A percentile compares a stretch with the other conserved stretches of the same genome.
phyloP scores from a whole-genome alignment of 1,140 invertebrate species.

The Drosophila takahashii region DNA sequence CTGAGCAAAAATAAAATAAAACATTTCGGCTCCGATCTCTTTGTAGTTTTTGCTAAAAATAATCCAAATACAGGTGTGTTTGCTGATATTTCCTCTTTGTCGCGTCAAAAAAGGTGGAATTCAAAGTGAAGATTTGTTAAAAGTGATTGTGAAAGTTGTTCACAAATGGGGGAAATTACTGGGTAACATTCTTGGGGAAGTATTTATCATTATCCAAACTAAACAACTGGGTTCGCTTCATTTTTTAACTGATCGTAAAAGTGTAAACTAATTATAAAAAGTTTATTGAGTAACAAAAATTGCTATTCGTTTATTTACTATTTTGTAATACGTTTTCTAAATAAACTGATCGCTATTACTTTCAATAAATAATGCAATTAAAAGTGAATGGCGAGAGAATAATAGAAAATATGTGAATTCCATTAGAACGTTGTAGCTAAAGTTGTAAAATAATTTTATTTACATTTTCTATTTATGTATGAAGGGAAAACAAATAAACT shows the following conservation, averaged over 20 bases:
- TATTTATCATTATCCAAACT: neutral
- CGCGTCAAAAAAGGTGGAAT: neutral
- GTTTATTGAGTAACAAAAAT: no score
- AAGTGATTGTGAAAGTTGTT: conserved; percentile 26
- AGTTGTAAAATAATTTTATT: no score
- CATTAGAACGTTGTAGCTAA: no score
- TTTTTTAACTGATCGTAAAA: no score
- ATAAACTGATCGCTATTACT: no score
- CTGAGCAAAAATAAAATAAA: conserved; percentile 11
- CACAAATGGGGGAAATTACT: neutral
- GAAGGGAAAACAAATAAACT: neutral
- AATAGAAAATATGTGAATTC: no score
- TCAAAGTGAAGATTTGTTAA: neutral
- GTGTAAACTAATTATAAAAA: no score
- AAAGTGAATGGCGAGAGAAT: no score
- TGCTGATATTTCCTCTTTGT: neutral
- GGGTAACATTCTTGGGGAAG: neutral
- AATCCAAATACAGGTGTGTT: conserved; percentile 38
- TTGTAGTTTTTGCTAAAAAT: conserved; percentile 63
- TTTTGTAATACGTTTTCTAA: neutral
- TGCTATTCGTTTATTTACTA: no score
- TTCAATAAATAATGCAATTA: no score
- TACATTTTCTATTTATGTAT: no score
- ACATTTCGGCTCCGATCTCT: conserved; percentile 47
- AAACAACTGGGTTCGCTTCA: neutral